Conservation (phyloP, 1,140 invertebrate species). For the Penaeus japonicus region DNA sequence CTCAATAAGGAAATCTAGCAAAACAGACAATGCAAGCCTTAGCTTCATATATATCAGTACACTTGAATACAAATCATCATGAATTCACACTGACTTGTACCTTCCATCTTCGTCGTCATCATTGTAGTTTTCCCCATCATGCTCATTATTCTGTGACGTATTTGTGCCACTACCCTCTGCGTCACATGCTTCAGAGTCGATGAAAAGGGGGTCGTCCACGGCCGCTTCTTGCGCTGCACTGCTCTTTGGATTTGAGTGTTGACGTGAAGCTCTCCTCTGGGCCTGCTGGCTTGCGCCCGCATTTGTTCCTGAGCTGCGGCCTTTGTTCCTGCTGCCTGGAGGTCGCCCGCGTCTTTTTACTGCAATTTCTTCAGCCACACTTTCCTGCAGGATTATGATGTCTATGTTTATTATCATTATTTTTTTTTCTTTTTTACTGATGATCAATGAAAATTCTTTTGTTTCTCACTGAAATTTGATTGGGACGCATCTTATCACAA, state of each 20-base stretch:
- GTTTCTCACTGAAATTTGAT: no score
- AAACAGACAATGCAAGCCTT: no score
- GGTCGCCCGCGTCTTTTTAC: constrained; percentile 21
- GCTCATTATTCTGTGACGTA: not conserved
- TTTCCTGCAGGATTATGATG: not conserved
- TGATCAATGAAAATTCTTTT: no score
- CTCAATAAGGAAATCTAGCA: no score
- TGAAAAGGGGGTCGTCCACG: constrained; percentile 9
- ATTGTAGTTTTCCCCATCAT: not conserved
- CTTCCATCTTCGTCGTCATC: constrained; percentile 1
- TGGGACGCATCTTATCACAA: no score
- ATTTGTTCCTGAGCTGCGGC: not conserved
- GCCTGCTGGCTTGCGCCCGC: not conserved
- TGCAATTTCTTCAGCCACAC: not conserved
- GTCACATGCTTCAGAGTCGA: constrained; percentile 15
- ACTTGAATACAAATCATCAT: no score
- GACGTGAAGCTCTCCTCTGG: constrained; percentile 18
- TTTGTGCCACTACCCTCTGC: not conserved
- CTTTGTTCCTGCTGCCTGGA: constrained; percentile 18
- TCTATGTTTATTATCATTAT: no score
- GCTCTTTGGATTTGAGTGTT: not conserved
- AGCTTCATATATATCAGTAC: no score
- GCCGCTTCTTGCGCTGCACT: not conserved
- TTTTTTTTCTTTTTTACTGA: no score
- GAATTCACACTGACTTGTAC: not conserved